Percentiles rank a stretch among this genome's conserved stretches.
Conservation (phyloP, 2,113 vertebrate species). For the Sterrhoptilus dennistouni region DNA sequence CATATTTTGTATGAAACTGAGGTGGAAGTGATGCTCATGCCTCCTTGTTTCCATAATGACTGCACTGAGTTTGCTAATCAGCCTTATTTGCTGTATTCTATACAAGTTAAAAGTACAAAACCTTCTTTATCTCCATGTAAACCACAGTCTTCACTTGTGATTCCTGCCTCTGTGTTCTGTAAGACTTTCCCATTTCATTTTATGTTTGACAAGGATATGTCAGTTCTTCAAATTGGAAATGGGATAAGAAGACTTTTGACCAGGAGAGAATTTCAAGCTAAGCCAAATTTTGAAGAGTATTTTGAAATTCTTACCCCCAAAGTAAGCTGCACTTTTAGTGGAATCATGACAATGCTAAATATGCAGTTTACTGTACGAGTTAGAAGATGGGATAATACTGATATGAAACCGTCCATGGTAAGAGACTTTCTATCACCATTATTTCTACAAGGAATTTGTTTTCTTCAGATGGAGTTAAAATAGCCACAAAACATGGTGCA, state of each 20-base stretch:
- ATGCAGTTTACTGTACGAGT: conserved; percentile 92
- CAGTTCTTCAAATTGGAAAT: conserved; percentile 90
- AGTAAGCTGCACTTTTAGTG: conserved; percentile 89
- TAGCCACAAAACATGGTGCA: neutral
- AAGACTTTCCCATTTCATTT: conserved; percentile 97
- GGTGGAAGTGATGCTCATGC: conserved; percentile 86
- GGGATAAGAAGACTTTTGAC: conserved; percentile 88
- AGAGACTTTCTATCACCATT: conserved; percentile 19
- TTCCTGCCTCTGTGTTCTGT: conserved; percentile 89
- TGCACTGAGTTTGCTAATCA: conserved; percentile 87
- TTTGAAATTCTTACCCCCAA: conserved; percentile 90
- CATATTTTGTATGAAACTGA: conserved; percentile 84
- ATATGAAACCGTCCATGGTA: conserved; percentile 87
- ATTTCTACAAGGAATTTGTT: neutral
- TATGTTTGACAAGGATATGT: conserved; percentile 92
- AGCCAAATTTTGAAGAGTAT: conserved; percentile 86
- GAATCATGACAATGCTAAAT: conserved; percentile 94
- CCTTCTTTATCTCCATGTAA: conserved; percentile 87
- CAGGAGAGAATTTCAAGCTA: conserved; percentile 84
- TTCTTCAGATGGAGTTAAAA: neutral
- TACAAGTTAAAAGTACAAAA: conserved; percentile 83
- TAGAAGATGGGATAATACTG: conserved; percentile 77
- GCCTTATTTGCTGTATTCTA: conserved; percentile 88
- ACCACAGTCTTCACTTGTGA: conserved; percentile 88
- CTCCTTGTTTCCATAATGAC: conserved; percentile 78